Conservation (phyloP, 2,113 vertebrate genomes). For the Madoqua kirkii region DNA sequence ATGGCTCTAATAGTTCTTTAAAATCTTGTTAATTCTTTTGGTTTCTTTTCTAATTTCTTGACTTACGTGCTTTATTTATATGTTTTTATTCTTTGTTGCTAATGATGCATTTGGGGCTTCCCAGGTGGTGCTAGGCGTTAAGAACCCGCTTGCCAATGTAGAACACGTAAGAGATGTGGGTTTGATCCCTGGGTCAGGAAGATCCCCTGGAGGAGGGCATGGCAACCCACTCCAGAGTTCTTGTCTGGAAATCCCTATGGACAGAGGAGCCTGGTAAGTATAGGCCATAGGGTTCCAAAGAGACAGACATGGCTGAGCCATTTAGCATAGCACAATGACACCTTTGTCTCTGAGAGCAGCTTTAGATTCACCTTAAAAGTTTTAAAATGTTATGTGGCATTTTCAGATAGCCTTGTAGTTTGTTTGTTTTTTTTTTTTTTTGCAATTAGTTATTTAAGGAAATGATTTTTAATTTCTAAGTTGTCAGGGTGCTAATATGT, state of each 20-base stretch:
- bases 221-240: neutral
- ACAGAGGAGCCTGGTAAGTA: neutral
- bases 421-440: neutral
- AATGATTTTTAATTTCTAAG: neutral
- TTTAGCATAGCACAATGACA: neutral
- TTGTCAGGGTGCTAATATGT: neutral
- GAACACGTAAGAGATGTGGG: neutral
- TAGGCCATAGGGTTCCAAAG: neutral
- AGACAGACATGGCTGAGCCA: neutral
- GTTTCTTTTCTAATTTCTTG: neutral
- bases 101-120: neutral
- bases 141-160: neutral
- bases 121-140: neutral
- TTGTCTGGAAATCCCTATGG: neutral
- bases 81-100: constrained; percentile 4
- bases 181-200: neutral
- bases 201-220: neutral
- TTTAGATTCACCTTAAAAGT: neutral
- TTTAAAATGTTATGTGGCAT: neutral
- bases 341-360: neutral
- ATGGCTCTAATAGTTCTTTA: neutral
- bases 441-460: neutral
- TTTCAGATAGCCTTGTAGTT: neutral
- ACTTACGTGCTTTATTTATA: neutral
- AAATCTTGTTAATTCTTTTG: neutral